These are phyloP conservation scores for Lutraria rhynchaena DNA, from an alignment of 1,140 invertebrate genomes.

Conservation along the genomic window DNA sequence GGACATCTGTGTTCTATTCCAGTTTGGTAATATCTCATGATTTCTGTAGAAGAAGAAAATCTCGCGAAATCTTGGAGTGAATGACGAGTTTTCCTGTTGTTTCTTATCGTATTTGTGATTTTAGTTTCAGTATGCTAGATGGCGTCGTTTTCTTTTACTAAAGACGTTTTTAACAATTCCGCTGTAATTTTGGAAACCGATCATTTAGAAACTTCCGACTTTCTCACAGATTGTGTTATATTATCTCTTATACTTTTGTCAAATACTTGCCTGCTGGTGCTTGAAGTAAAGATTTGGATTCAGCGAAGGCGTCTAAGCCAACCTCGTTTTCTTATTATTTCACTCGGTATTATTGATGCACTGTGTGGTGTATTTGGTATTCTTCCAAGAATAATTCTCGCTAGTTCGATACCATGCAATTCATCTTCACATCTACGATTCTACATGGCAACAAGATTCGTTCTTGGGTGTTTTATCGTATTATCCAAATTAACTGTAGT, in stretches of 20 bases:
- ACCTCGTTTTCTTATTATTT: slow-evolving; percentile 20
- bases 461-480: slow-evolving; percentile 9
- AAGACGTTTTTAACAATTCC: too few species aligned
- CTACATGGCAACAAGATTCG: slow-evolving; percentile 32
- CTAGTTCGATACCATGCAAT: neutral
- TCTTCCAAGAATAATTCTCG: slow-evolving; percentile 28
- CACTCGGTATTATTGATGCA: slow-evolving; percentile 12
- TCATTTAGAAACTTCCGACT: neutral
- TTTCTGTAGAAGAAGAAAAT: too few species aligned
- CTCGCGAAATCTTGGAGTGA: too few species aligned
- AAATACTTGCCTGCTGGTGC: slow-evolving; percentile 1
- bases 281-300: slow-evolving; percentile 40
- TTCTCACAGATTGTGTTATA: neutral
- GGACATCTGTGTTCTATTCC: too few species aligned
- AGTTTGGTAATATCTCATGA: too few species aligned
- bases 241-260: neutral
- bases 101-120: too few species aligned
- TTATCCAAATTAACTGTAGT: slow-evolving; percentile 40
- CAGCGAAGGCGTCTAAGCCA: slow-evolving; percentile 9
- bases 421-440: neutral
- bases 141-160: too few species aligned
- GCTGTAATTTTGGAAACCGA: too few species aligned
- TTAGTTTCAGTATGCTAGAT: too few species aligned
- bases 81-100: too few species aligned
- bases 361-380: slow-evolving; percentile 24